Evolutionary conservation across 2,113 vertebrate genomes (phyloP).

Genomic region (Anolis carolinensis): DNA sequence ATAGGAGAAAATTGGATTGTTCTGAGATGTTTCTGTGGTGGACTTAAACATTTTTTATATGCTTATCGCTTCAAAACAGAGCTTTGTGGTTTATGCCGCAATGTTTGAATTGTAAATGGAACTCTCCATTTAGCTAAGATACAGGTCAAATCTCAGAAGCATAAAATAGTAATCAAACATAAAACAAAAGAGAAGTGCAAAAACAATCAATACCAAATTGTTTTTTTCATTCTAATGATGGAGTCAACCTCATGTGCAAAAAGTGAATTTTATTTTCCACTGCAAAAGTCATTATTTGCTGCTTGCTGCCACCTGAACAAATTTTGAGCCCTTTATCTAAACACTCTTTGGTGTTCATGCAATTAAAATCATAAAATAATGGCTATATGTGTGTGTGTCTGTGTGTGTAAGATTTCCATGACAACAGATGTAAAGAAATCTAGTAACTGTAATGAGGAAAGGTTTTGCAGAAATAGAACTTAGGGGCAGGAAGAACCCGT

Average conservation of each 20-base stretch:
- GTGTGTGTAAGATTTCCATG: conserved; percentile 73
- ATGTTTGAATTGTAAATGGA: neutral
- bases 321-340: conserved; percentile 37
- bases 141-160: neutral
- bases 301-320: conserved; percentile 40
- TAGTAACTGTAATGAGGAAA: neutral
- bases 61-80: neutral
- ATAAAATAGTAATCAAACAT: neutral
- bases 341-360: conserved; percentile 43
- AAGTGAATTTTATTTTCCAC: conserved; percentile 45
- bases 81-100: neutral
- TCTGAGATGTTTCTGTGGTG: neutral
- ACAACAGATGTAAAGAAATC: conserved; percentile 59
- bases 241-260: neutral
- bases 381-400: conserved; percentile 45
- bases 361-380: conserved; percentile 56
- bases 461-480: neutral
- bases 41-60: neutral
- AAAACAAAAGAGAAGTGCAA: neutral
- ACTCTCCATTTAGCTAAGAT: neutral
- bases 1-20: neutral
- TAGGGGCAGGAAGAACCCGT: neutral
- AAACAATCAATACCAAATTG: conserved; percentile 5
- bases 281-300: conserved; percentile 28
- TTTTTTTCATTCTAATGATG: neutral